Conservation (phyloP, 2,888 invertebrate genomes). For the Drosophila dives region DNA sequence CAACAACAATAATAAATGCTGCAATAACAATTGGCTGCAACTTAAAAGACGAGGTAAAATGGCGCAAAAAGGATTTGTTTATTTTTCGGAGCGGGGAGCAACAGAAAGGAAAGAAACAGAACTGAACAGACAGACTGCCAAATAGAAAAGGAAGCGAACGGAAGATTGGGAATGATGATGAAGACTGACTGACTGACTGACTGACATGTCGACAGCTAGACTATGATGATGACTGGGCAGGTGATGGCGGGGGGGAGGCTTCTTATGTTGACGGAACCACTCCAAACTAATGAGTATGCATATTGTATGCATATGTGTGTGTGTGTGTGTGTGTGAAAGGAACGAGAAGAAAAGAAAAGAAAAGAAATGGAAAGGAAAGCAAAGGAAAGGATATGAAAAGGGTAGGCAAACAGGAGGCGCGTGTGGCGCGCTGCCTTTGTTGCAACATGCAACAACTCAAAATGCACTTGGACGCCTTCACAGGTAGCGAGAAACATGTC, state of each 20-base stretch:
- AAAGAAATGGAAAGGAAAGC: not conserved
- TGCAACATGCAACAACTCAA: conserved; percentile 63
- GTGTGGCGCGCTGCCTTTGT: conserved; percentile 57
- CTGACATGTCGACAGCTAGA: conserved; percentile 49
- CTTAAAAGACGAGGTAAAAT: conserved; percentile 56
- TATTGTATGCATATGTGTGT: conserved; percentile 74
- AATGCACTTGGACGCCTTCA: conserved; percentile 70
- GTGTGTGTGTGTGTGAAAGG: conserved; percentile 48
- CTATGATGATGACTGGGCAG: conserved; percentile 12
- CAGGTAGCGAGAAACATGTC: conserved; percentile 49
- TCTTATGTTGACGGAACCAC: conserved; percentile 79
- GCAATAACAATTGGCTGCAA: conserved; percentile 80
- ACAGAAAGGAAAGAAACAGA: conserved; percentile 32
- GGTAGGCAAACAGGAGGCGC: conserved; percentile 19
- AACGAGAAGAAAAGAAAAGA: not conserved
- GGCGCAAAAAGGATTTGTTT: conserved; percentile 64
- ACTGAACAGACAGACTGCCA: conserved; percentile 38
- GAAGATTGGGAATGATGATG: conserved; percentile 34
- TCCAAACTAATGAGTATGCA: conserved; percentile 82
- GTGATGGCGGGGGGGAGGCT: not conserved
- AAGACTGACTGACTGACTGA: conserved; percentile 45
- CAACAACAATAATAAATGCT: conserved; percentile 24
- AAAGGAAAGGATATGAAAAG: conserved; percentile 11
- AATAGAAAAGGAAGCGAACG: conserved; percentile 43
- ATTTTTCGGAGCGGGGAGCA: conserved; percentile 35